phyloP scores from a whole-genome alignment of 1,140 invertebrate species.

The Agrypnia vestita region DNA sequence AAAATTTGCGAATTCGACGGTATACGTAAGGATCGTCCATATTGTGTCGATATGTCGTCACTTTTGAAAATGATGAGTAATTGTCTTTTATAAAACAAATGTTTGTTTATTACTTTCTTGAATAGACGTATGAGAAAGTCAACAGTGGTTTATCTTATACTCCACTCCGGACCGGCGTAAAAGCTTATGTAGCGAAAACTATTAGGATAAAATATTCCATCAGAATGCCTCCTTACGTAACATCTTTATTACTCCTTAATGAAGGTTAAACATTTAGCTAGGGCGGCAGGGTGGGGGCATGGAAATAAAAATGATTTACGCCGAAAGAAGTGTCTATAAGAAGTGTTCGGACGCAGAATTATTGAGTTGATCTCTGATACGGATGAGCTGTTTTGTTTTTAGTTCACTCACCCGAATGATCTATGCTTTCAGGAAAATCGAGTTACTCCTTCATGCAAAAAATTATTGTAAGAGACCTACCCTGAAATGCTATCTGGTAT shows the following conservation, averaged over 20 bases:
- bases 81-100: too few relatives aligned
- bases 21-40: too few relatives aligned
- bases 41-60: too few relatives aligned
- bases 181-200: constrained; percentile 43
- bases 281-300: neutral
- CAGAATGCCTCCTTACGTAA: constrained; percentile 25
- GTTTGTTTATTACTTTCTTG: too few relatives aligned
- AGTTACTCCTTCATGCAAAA: neutral
- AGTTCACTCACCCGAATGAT: constrained; percentile 13
- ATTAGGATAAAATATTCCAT: constrained; percentile 39
- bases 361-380: constrained; percentile 23
- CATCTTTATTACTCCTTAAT: constrained; percentile 36
- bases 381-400: constrained; percentile 25
- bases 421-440: constrained; percentile 10
- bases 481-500: too few relatives aligned
- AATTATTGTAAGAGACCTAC: too few relatives aligned
- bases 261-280: constrained; percentile 36
- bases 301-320: constrained; percentile 33
- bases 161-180: constrained; percentile 13
- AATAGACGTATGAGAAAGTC: neutral
- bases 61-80: too few relatives aligned
- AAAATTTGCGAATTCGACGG: too few relatives aligned
- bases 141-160: neutral
- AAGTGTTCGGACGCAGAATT: constrained; percentile 14
- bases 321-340: constrained; percentile 27